These are phyloP conservation scores for Acanthiza pusilla DNA, from an alignment of 2,797 vertebrate genomes.

Conservation along the genomic window DNA sequence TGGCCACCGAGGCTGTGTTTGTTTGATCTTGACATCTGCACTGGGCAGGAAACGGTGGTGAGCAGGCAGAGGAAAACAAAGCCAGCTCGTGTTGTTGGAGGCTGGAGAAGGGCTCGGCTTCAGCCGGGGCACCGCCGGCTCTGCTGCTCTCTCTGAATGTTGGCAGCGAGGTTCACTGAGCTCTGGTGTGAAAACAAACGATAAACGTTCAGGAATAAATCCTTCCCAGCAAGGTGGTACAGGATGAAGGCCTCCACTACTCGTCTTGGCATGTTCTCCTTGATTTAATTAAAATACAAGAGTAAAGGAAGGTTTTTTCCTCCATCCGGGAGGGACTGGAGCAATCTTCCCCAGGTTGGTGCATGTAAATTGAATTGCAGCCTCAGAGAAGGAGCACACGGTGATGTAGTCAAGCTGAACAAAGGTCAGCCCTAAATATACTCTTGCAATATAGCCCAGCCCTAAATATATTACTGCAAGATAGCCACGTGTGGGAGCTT, in stretches of 20 bases:
- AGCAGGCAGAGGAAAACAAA: conserved; percentile 45
- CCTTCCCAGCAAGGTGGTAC: not conserved
- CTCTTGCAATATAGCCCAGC: not conserved
- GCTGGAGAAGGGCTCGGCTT: not conserved
- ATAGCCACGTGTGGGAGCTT: not conserved
- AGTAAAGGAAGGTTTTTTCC: not conserved
- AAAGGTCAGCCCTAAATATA: not conserved
- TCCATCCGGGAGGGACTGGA: not conserved
- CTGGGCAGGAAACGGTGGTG: conserved; percentile 34
- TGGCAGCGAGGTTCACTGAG: not conserved
- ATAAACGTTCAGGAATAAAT: not conserved
- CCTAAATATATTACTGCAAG: not conserved
- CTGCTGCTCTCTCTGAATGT: not conserved
- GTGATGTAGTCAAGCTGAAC: not conserved
- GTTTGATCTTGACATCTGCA: conserved; percentile 68
- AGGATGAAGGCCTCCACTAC: fast-evolving
- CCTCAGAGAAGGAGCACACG: fast-evolving
- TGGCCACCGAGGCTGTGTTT: not conserved
- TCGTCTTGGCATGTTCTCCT: fast-evolving
- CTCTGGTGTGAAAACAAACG: not conserved
- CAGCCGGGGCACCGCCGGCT: not conserved
- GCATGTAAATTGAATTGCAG: not conserved
- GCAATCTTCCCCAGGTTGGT: not conserved
- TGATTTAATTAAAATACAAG: not conserved
- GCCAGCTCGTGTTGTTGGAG: not conserved